Conservation (phyloP, 2,113 vertebrate species). For the Sigmodon hispidus region DNA sequence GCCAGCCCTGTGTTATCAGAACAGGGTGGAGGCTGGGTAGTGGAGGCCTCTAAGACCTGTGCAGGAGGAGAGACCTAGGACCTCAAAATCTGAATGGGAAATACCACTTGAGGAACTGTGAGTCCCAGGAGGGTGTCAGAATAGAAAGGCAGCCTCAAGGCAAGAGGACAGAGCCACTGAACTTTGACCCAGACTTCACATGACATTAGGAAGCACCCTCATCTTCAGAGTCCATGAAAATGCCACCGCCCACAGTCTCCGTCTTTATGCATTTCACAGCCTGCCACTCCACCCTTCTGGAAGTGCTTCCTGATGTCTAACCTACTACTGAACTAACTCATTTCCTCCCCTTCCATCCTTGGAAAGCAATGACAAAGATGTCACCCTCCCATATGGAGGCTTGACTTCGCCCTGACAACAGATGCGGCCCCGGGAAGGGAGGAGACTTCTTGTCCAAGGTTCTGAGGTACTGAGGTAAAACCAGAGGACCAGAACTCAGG, state of each 20-base stretch:
- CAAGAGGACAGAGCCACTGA: background rate
- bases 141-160: background rate
- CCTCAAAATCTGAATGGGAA: background rate
- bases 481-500: background rate
- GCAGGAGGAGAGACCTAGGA: background rate
- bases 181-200: background rate
- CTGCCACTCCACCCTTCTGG: background rate
- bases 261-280: background rate
- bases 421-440: background rate
- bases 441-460: background rate
- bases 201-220: background rate
- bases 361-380: background rate
- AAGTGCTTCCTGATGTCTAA: slow-evolving; percentile 38
- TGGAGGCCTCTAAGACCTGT: too few species aligned
- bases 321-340: background rate
- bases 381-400: background rate
- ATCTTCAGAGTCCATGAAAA: background rate
- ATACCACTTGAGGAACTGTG: background rate
- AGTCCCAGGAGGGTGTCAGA: background rate
- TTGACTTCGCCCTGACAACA: background rate
- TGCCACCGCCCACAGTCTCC: background rate
- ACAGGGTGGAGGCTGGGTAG: background rate
- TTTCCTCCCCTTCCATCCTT: slow-evolving; percentile 26
- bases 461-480: background rate
- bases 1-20: background rate